These are phyloP conservation scores for Leucoma salicis DNA, from an alignment of 2,888 invertebrate genomes.

Conservation along the genomic window DNA sequence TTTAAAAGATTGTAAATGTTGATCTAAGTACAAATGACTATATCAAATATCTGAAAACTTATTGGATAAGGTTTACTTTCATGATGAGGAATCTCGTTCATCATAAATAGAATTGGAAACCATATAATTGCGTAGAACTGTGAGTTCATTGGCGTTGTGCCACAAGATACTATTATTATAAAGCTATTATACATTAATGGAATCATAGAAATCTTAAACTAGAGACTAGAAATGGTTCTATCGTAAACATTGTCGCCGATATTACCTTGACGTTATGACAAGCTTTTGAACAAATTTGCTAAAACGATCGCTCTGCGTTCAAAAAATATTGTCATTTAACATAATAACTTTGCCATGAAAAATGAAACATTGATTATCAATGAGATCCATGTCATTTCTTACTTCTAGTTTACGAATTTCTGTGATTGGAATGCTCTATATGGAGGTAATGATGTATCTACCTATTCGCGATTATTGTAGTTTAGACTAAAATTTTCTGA, in stretches of 20 bases:
- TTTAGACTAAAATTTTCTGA: constrained; percentile 47
- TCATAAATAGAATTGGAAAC: constrained; percentile 13
- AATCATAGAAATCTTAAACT: too few relatives aligned
- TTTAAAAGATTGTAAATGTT: constrained; percentile 2
- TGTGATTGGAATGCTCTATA: constrained; percentile 34
- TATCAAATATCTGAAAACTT: constrained; percentile 3
- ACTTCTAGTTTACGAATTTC: too few relatives aligned
- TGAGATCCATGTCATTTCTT: too few relatives aligned
- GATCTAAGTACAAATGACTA: constrained; percentile 10
- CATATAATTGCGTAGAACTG: constrained; percentile 12
- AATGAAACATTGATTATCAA: too few relatives aligned
- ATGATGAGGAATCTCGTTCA: not conserved
- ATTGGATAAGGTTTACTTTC: constrained; percentile 3
- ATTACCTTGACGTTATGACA: too few relatives aligned
- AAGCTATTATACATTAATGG: constrained; percentile 36
- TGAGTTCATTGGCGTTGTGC: constrained; percentile 37
- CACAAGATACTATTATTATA: constrained; percentile 29
- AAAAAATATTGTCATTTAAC: too few relatives aligned
- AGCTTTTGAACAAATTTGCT: too few relatives aligned
- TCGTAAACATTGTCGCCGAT: too few relatives aligned
- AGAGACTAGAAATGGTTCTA: too few relatives aligned
- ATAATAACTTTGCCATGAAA: too few relatives aligned
- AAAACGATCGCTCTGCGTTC: too few relatives aligned
- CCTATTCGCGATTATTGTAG: constrained; percentile 39
- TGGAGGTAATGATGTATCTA: constrained; percentile 38